Evolutionary conservation across 37 sponge, comb jelly and placozoan species (phyloP).

Genomic region (Cladorhizidae sp.): DNA sequence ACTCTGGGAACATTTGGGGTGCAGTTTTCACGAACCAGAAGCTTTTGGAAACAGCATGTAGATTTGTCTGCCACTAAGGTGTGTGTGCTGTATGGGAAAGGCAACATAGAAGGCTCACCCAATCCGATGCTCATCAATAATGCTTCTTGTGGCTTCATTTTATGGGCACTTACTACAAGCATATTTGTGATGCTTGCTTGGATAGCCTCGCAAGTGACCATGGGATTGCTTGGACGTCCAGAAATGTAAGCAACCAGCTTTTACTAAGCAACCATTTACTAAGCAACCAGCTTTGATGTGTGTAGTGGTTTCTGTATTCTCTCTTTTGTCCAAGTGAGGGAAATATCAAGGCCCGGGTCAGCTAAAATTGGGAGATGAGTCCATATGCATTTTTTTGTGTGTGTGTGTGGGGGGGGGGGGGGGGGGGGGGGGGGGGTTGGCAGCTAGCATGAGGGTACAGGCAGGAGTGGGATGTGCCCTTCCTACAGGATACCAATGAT

Average conservation of each 20-base stretch:
- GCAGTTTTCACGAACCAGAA: neutral
- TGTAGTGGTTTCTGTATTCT: too few species aligned
- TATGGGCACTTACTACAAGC: neutral
- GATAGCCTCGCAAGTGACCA: neutral
- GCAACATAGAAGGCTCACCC: neutral
- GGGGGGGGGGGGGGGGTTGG: too few species aligned
- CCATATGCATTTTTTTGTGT: too few species aligned
- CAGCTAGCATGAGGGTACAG: too few species aligned
- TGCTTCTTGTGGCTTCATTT: conserved; percentile 2
- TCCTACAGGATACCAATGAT: too few species aligned
- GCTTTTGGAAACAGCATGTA: neutral
- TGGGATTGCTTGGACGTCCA: neutral
- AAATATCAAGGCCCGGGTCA: too few species aligned
- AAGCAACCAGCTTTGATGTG: too few species aligned
- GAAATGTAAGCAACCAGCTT: conserved; percentile 3
- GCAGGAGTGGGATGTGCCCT: too few species aligned
- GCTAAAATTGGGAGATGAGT: too few species aligned
- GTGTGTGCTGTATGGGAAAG: neutral
- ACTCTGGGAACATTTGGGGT: neutral
- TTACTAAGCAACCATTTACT: too few species aligned
- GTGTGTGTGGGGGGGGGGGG: too few species aligned
- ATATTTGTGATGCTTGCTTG: neutral
- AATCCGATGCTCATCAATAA: neutral
- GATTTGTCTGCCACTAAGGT: neutral
- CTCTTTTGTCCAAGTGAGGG: too few species aligned